phyloP scores from a whole-genome alignment of 2,113 vertebrate genomes.

The Pelmatolapia mariae region DNA sequence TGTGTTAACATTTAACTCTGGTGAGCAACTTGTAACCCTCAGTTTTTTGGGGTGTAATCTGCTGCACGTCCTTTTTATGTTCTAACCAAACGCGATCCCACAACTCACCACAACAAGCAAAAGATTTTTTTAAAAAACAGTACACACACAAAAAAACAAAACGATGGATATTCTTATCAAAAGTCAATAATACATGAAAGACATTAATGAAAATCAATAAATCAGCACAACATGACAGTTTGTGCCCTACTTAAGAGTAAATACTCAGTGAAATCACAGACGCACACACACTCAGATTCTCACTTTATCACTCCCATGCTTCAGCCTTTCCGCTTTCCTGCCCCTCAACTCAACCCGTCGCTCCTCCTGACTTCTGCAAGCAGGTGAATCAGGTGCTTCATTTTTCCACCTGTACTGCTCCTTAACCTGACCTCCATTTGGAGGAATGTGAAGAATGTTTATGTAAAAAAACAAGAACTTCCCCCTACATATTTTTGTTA shows the following conservation, averaged over 20 bases:
- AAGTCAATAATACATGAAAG: slow-evolving; percentile 25
- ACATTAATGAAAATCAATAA: slow-evolving; percentile 20
- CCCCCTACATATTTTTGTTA: background rate
- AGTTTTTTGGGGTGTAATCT: background rate
- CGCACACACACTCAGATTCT: slow-evolving; percentile 12
- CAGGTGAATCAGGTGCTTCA: background rate
- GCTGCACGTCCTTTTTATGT: background rate
- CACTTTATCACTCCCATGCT: background rate
- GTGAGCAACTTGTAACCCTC: background rate
- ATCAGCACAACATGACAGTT: slow-evolving; percentile 2
- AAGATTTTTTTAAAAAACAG: background rate
- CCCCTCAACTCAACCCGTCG: background rate
- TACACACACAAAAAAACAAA: background rate
- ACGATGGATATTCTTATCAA: slow-evolving; percentile 1
- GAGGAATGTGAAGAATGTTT: background rate
- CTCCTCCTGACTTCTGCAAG: background rate
- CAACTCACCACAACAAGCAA: slow-evolving; percentile 22
- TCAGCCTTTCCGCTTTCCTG: background rate
- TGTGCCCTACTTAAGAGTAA: slow-evolving; percentile 29
- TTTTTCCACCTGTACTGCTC: background rate
- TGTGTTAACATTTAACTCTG: background rate
- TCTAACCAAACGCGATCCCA: slow-evolving; percentile 13
- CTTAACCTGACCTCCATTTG: background rate
- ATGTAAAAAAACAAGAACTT: background rate
- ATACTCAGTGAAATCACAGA: slow-evolving; percentile 56